Conservation (phyloP, 2,888 invertebrate species). For the Ormyrus thymus region DNA sequence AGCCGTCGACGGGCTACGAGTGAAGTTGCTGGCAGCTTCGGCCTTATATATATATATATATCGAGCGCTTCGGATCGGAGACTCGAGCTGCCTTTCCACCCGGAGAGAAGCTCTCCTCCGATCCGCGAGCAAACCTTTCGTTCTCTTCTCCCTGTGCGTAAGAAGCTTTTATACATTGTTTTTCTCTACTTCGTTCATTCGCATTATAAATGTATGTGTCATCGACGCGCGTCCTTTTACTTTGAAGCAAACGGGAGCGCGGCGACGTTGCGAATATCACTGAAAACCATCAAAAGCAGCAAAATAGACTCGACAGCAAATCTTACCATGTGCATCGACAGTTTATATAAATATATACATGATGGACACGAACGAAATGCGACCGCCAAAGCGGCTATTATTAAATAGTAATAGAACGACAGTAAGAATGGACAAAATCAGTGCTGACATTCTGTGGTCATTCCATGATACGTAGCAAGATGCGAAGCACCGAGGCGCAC, state of each 20-base stretch:
- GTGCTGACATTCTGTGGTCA: no score
- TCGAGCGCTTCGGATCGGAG: background rate
- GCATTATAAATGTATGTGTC: background rate
- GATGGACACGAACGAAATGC: conserved; percentile 18
- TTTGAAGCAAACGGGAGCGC: background rate
- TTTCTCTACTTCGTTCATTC: conserved; percentile 10
- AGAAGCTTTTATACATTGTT: conserved; percentile 11
- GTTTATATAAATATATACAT: conserved; percentile 13
- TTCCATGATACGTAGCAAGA: no score
- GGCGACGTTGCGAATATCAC: no score
- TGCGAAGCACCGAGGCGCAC: no score
- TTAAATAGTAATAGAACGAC: background rate
- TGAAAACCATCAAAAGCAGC: background rate
- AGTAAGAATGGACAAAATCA: background rate
- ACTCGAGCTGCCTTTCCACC: background rate
- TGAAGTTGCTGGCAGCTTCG: conserved; percentile 40
- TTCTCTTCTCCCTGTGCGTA: conserved; percentile 8
- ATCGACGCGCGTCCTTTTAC: background rate
- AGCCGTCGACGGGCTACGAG: conserved; percentile 16
- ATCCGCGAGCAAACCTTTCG: background rate
- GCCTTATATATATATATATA: conserved; percentile 16
- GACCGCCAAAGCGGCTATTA: background rate
- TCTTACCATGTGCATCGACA: background rate
- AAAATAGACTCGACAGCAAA: background rate
- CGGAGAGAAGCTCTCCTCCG: background rate